Percentiles rank a stretch among this genome's conserved stretches.
These are phyloP conservation scores for Scophthalmus maximus DNA, from an alignment of 2,113 vertebrate genomes.

Conservation along the genomic window DNA sequence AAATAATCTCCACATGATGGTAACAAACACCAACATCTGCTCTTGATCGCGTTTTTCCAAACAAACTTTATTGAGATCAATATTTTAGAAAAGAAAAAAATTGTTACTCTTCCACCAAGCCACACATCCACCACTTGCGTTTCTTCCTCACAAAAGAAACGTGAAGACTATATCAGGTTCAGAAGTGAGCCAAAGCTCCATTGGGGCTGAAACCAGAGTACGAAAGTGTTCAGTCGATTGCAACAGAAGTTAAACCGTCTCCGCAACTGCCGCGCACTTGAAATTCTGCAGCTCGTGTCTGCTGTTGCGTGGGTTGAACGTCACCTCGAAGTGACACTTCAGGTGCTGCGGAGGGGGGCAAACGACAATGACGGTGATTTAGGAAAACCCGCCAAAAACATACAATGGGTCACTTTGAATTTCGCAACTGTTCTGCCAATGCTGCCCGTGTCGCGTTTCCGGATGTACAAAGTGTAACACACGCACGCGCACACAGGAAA, in stretches of 20 bases:
- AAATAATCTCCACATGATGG: background rate
- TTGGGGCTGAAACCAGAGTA: background rate
- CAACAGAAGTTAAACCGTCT: conserved; percentile 26
- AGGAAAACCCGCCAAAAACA: background rate
- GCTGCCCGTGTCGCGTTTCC: too few species aligned
- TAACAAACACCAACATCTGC: background rate
- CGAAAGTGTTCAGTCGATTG: background rate
- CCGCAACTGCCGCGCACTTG: conserved; percentile 12
- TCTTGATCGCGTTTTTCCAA: background rate
- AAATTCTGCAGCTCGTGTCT: conserved; percentile 5
- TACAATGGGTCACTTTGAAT: too few species aligned
- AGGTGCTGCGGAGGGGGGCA: conserved; percentile 62
- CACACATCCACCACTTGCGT: background rate
- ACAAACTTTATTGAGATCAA: conserved; percentile 24
- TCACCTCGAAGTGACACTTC: conserved; percentile 68
- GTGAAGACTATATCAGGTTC: background rate
- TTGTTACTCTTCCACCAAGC: background rate
- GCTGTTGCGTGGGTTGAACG: conserved; percentile 40
- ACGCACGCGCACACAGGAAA: background rate
- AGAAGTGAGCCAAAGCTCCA: background rate
- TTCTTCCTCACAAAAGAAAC: background rate
- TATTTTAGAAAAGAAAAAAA: background rate
- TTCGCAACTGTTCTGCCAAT: too few species aligned
- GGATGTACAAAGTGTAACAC: too few species aligned
- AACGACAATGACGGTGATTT: background rate